Evolutionary conservation across 2,113 vertebrate species (phyloP), one percentile per base, ranked within the genome.

Genomic region (Entosphenus tridentatus): DNA sequence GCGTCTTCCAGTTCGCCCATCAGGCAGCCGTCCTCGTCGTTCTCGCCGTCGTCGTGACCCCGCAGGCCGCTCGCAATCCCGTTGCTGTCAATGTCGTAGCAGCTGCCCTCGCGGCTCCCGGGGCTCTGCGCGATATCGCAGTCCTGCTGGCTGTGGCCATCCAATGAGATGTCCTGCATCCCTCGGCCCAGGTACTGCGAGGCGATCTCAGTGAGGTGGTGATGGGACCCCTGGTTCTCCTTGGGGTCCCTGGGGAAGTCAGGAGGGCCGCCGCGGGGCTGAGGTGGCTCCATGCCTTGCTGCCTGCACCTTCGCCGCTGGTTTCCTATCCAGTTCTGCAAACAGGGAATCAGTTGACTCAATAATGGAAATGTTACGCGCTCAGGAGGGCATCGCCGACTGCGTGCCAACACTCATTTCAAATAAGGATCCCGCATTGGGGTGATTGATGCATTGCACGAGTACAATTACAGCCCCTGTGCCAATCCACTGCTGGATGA

Each of bases 311-410:
- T 96, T 75, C 93, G 83, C 78, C 93, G 86, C 76, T 89, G 83
- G 82, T 98, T 98, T 75, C 93, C 92, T 77, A 97, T 96, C 93
- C 93, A 97, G 62, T 91, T 96, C 93, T 97, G 83, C 76, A 70
- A 77, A 73, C 78, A 72, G 81, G 74, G 57, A 65, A 8, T 39
- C 10, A 14, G 39, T 70, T 70, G 12, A 56, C 59, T 65, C 54
- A 70, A 67, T 13, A 56, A 10, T 54, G 1, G 9, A 12, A 70
- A 70, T 17, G 10, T 3, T 9, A 70, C 12, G 18, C 12, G 13
- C 12, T 39, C 59, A 62, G 18, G 11, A 6, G 2, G 9, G 2
- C 56, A 5, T 39, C 16, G 13, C 10, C 56, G 21, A 69, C 17
- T 39, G 21, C 3, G 17, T 13, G 55, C 2, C 56, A 21, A n/a